A percentile compares a stretch with the other conserved stretches of the same genome.
Evolutionary conservation across 2,888 invertebrate species (phyloP).

Genomic region (Ichneumon xanthorius): DNA sequence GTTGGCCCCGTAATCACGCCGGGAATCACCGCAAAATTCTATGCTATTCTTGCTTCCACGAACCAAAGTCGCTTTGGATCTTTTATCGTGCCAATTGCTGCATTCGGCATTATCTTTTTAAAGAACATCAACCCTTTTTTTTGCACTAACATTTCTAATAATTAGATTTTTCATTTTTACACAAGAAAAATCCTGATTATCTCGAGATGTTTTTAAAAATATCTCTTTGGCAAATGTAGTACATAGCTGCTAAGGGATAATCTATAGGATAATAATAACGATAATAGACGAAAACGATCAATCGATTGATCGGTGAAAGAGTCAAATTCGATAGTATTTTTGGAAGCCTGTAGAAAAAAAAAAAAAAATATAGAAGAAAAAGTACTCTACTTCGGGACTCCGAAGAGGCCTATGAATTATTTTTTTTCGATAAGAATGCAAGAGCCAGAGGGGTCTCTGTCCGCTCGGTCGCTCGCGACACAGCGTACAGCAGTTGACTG

Average conservation of each 20-base stretch:
- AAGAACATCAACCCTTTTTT: background rate
- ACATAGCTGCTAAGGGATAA: too few relatives aligned
- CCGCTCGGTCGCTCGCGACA: conserved; percentile 45
- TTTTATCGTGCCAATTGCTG: background rate
- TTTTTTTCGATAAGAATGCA: conserved; percentile 33
- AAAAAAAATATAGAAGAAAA: too few relatives aligned
- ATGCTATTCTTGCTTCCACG: background rate
- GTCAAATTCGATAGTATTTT: background rate
- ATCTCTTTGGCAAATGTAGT: too few relatives aligned
- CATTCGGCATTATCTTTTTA: background rate
- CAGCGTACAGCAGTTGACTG: conserved; percentile 29
- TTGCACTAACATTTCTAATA: background rate
- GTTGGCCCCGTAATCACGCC: conserved; percentile 46
- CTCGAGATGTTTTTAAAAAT: too few relatives aligned
- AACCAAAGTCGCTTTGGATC: background rate
- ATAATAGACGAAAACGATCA: background rate
- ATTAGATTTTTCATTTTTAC: too few relatives aligned
- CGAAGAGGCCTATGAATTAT: background rate
- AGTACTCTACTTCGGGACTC: background rate
- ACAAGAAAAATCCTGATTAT: too few relatives aligned
- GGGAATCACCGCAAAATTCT: conserved; percentile 47
- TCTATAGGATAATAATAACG: background rate
- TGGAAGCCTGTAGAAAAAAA: background rate
- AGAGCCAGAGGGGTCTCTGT: conserved; percentile 15
- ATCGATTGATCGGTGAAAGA: background rate